A percentile compares a stretch with the other conserved stretches of the same genome.
Evolutionary conservation across 2,113 vertebrate genomes (phyloP).

Genomic region (Notothenia coriiceps): DNA sequence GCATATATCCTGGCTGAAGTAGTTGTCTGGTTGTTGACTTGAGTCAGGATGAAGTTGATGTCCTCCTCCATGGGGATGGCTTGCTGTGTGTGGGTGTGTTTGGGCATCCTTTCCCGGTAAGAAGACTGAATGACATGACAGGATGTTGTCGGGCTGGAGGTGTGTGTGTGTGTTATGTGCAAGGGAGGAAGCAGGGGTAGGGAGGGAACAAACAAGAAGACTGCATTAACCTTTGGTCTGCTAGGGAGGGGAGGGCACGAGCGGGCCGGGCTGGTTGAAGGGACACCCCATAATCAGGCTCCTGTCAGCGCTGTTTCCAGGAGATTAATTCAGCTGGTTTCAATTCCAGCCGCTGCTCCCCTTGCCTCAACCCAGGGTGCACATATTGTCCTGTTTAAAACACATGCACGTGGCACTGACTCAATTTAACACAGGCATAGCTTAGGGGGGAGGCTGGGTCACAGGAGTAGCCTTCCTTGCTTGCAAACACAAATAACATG

Average conservation of each 20-base stretch:
- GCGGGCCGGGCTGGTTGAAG: constrained; percentile 73
- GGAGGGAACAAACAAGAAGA: constrained; percentile 83
- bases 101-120: constrained; percentile 38
- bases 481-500: constrained; percentile 76
- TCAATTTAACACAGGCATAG: constrained; percentile 79
- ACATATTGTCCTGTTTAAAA: constrained; percentile 80
- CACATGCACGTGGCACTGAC: constrained; percentile 75
- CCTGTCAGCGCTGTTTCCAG: constrained; percentile 82
- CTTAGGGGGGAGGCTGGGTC: constrained; percentile 66
- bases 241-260: constrained; percentile 77
- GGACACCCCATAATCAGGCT: constrained; percentile 85
- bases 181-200: constrained; percentile 79
- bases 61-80: constrained; percentile 25
- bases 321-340: constrained; percentile 86
- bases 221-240: constrained; percentile 87
- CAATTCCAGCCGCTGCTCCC: constrained; percentile 77
- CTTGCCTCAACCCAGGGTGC: constrained; percentile 60
- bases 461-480: constrained; percentile 55
- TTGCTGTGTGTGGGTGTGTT: constrained; percentile 28
- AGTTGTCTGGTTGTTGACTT: constrained; percentile 87
- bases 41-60: constrained; percentile 86
- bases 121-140: constrained; percentile 40
- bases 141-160: constrained; percentile 44
- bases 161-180: constrained; percentile 75
- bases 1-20: constrained; percentile 75